These are phyloP conservation scores for Synanthedon vespiformis DNA, from an alignment of 2,888 invertebrate species.

Conservation along the genomic window DNA sequence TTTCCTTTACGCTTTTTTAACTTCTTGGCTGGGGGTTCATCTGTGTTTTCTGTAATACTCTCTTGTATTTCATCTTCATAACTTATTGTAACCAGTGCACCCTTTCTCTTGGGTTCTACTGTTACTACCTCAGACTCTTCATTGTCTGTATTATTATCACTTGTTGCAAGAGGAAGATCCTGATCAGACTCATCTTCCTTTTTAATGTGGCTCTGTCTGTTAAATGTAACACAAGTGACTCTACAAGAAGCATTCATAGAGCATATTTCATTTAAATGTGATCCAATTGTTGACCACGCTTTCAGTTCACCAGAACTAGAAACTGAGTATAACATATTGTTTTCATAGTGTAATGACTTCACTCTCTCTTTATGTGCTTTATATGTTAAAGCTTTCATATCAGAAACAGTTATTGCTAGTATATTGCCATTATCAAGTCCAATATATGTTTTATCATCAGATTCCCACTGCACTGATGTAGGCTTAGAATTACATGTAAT, in stretches of 20 bases:
- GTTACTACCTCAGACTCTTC: slow-evolving; percentile 16
- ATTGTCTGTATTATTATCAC: slow-evolving; percentile 18
- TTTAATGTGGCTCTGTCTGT: slow-evolving; percentile 53
- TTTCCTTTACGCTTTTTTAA: slow-evolving; percentile 44
- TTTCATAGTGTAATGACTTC: slow-evolving; percentile 72
- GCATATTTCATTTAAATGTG: slow-evolving; percentile 63
- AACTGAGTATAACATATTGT: slow-evolving; percentile 74
- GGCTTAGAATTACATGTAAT: slow-evolving; percentile 78
- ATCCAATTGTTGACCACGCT: slow-evolving; percentile 71
- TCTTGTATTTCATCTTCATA: slow-evolving; percentile 40
- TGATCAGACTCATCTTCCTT: slow-evolving; percentile 43
- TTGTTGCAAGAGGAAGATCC: slow-evolving; percentile 14
- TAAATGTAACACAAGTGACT: slow-evolving; percentile 78
- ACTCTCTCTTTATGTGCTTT: slow-evolving; percentile 76
- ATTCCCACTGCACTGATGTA: slow-evolving; percentile 76
- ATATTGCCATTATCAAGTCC: slow-evolving; percentile 83
- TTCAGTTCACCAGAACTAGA: slow-evolving; percentile 86
- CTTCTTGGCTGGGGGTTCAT: slow-evolving; percentile 36
- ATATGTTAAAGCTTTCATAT: slow-evolving; percentile 52
- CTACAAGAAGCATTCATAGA: slow-evolving; percentile 76
- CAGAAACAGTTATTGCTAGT: slow-evolving; percentile 67
- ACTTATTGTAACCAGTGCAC: slow-evolving; percentile 51
- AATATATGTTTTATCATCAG: slow-evolving; percentile 72
- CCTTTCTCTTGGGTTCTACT: slow-evolving; percentile 30
- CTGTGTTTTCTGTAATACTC: slow-evolving; percentile 11